phyloP scores from a whole-genome alignment of 2,888 invertebrate species.

The Chymomyza caudatula region DNA sequence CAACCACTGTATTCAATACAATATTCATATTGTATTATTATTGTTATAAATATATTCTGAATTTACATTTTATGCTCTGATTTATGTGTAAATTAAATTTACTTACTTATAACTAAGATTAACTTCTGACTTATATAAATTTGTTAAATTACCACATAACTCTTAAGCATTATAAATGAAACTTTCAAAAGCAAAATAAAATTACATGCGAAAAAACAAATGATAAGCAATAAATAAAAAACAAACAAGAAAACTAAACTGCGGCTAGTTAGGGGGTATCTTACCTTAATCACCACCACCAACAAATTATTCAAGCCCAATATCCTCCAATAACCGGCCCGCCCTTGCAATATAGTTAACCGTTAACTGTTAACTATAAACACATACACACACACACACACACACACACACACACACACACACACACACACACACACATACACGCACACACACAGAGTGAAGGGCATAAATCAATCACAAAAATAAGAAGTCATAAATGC shows the following conservation, averaged over 20 bases:
- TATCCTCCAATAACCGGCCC: too few species aligned
- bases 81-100: conserved; percentile 53
- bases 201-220: conserved; percentile 42
- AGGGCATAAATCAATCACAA: too few species aligned
- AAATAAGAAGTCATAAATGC: too few species aligned
- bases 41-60: conserved; percentile 43
- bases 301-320: background rate
- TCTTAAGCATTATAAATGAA: conserved; percentile 32
- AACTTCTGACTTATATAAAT: conserved; percentile 65
- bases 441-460: too few species aligned
- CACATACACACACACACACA: conserved; percentile 2
- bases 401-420: conserved; percentile 10
- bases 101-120: conserved; percentile 58
- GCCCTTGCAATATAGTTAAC: conserved; percentile 4
- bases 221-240: background rate
- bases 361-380: too few species aligned
- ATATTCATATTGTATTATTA: conserved; percentile 24
- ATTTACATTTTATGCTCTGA: conserved; percentile 62
- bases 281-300: conserved; percentile 1
- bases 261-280: conserved; percentile 13
- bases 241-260: background rate
- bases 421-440: conserved; percentile 7
- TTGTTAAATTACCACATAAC: conserved; percentile 54
- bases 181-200: conserved; percentile 12
- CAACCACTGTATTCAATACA: conserved; percentile 19